Evolutionary conservation across 1,140 invertebrate species (phyloP).

Genomic region (Chymomyza costata): DNA sequence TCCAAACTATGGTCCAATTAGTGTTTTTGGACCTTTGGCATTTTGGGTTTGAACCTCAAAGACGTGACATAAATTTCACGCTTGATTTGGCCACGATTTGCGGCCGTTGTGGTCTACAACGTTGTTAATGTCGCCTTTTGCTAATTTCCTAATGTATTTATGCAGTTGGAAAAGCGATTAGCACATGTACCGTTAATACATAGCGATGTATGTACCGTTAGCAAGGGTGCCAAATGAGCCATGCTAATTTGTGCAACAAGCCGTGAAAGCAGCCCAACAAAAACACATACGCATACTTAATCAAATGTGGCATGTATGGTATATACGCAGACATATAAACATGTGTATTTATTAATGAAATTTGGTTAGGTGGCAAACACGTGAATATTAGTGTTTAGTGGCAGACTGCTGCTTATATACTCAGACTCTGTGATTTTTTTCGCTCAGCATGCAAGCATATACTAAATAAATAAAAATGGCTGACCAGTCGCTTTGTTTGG

Average conservation of each 20-base stretch:
- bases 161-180: constrained; percentile 40
- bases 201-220: not conserved
- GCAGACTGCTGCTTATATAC: too few relatives aligned
- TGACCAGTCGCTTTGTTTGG: too few relatives aligned
- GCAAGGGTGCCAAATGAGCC: constrained; percentile 39
- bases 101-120: constrained; percentile 10
- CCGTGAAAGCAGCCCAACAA: constrained; percentile 43
- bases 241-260: constrained; percentile 65
- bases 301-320: not conserved
- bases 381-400: constrained; percentile 7
- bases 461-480: too few relatives aligned
- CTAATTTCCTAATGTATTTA: constrained; percentile 48
- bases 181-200: not conserved
- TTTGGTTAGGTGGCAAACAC: constrained; percentile 11
- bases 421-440: too few relatives aligned
- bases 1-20: too few relatives aligned
- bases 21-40: too few relatives aligned
- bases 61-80: constrained; percentile 58
- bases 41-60: not conserved
- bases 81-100: constrained; percentile 51
- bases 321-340: not conserved
- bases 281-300: constrained; percentile 9
- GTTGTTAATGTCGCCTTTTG: constrained; percentile 11
- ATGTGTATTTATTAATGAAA: constrained; percentile 17
- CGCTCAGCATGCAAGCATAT: too few relatives aligned